Evolutionary conservation across 2,888 invertebrate genomes (phyloP).

Genomic region (Congeria kusceri): DNA sequence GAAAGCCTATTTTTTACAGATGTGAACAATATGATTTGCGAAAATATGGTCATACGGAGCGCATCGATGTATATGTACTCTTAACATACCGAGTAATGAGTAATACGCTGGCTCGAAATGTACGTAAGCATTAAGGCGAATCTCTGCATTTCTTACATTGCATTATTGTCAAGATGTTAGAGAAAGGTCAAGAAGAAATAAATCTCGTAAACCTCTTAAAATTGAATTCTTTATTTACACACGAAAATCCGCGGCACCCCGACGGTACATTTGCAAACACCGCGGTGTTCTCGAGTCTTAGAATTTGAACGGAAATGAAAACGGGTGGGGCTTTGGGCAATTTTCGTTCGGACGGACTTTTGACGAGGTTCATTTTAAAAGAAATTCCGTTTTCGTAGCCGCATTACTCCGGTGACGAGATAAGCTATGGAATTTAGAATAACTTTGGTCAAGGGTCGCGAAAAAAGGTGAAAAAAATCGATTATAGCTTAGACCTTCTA

Average conservation of each 20-base stretch:
- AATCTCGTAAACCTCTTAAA: slow-evolving; percentile 63
- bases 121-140: slow-evolving; percentile 5
- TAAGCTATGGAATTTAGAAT: slow-evolving; percentile 53
- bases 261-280: slow-evolving; percentile 39
- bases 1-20: no score
- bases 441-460: slow-evolving; percentile 49
- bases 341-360: no score
- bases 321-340: slow-evolving; percentile 41
- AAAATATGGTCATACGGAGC: no score
- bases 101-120: no score
- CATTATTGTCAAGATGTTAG: slow-evolving; percentile 51
- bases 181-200: slow-evolving; percentile 48
- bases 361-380: slow-evolving; percentile 33
- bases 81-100: no score
- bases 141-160: slow-evolving; percentile 50
- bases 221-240: slow-evolving; percentile 66
- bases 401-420: slow-evolving; percentile 29
- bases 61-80: no score
- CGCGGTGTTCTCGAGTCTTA: slow-evolving; percentile 43
- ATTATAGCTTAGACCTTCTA: slow-evolving; percentile 36
- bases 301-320: slow-evolving; percentile 48
- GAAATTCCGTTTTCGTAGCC: slow-evolving; percentile 49
- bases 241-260: slow-evolving; percentile 50
- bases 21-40: no score
- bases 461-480: slow-evolving; percentile 59